These are phyloP conservation scores for Zaprionus taronus DNA, from an alignment of 1,140 invertebrate species.

Conservation along the genomic window DNA sequence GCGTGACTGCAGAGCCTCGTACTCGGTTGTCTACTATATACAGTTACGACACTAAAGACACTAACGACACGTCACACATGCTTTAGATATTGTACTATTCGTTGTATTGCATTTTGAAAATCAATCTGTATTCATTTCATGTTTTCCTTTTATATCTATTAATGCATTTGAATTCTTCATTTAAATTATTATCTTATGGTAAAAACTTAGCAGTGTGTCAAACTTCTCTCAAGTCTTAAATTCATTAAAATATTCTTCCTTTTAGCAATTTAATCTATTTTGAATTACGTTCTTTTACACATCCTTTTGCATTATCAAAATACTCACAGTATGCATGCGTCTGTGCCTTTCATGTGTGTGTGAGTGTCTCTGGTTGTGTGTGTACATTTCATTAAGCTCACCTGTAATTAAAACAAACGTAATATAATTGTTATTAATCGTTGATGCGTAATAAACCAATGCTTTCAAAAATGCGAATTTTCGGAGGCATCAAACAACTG, in stretches of 20 bases:
- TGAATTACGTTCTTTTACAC: background rate
- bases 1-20: conserved; percentile 24
- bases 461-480: background rate
- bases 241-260: background rate
- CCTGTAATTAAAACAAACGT: conserved; percentile 19
- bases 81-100: background rate
- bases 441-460: conserved; percentile 15
- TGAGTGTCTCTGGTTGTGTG: background rate
- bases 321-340: background rate
- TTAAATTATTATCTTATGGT: no score
- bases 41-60: conserved; percentile 17
- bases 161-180: no score
- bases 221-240: background rate
- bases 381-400: conserved; percentile 14
- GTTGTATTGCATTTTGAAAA: no score
- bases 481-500: background rate
- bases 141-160: no score
- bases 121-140: no score
- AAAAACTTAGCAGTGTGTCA: no score
- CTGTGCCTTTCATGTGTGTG: background rate
- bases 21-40: conserved; percentile 14
- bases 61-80: background rate
- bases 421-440: conserved; percentile 15
- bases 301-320: background rate
- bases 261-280: no score